Evolutionary conservation across 1,140 invertebrate genomes (phyloP).

Genomic region (Drosophila nigromelanica): DNA sequence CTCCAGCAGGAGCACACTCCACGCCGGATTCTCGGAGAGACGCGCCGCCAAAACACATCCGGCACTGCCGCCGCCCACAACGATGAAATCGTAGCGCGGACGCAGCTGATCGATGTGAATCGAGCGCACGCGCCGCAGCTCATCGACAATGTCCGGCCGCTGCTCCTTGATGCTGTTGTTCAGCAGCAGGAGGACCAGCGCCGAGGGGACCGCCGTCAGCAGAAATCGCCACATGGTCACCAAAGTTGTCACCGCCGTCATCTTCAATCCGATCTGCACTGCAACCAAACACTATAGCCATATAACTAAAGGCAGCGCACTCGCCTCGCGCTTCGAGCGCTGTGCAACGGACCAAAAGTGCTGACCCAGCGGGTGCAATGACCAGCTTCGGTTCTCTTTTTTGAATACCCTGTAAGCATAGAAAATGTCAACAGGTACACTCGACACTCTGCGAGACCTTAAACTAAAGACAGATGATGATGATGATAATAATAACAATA

Average conservation of each 20-base stretch:
- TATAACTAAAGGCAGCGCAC: too few relatives aligned
- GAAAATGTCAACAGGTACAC: too few relatives aligned
- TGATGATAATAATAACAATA: too few relatives aligned
- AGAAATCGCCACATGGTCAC: constrained; percentile 85
- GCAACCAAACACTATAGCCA: too few relatives aligned
- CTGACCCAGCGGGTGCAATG: too few relatives aligned
- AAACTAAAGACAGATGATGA: too few relatives aligned
- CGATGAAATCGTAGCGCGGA: constrained; percentile 89
- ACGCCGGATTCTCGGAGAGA: constrained; percentile 88
- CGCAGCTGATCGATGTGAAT: constrained; percentile 84
- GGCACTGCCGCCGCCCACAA: constrained; percentile 93
- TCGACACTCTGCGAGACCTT: too few relatives aligned
- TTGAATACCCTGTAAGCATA: too few relatives aligned
- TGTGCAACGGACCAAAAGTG: too few relatives aligned
- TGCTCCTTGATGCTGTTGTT: constrained; percentile 86
- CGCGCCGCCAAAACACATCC: constrained; percentile 92
- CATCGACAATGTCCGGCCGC: constrained; percentile 89
- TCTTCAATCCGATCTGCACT: constrained; percentile 9
- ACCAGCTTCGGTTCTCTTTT: too few relatives aligned
- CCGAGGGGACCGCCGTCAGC: constrained; percentile 86
- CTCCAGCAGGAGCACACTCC: constrained; percentile 91
- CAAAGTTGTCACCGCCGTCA: constrained; percentile 64
- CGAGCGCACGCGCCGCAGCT: constrained; percentile 85
- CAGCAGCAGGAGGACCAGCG: constrained; percentile 86
- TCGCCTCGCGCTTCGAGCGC: too few relatives aligned